Conservation (phyloP, 2,888 invertebrate genomes). For the Heliconius ethilla region DNA sequence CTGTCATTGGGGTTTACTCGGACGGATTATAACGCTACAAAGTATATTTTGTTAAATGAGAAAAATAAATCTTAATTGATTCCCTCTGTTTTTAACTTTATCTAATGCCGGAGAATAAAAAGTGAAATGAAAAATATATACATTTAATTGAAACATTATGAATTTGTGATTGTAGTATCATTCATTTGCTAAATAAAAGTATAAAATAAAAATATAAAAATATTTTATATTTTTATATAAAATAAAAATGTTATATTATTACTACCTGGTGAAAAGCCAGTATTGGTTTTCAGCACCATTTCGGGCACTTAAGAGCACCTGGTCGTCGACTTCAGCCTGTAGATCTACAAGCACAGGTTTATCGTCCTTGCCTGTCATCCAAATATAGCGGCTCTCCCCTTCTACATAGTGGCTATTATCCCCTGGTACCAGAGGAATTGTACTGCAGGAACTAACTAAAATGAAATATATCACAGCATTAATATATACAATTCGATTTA, state of each 20-base stretch:
- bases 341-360: constrained; percentile 65
- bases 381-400: not conserved
- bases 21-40: too few relatives aligned
- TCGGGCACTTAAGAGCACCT: constrained; percentile 46
- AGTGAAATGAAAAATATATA: not conserved
- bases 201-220: too few relatives aligned
- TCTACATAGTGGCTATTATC: not conserved
- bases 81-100: not conserved
- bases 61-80: not conserved
- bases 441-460: not conserved
- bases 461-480: not conserved
- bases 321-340: constrained; percentile 51
- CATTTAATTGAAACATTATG: too few relatives aligned
- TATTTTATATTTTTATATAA: too few relatives aligned
- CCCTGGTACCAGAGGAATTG: not conserved
- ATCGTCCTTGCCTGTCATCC: constrained; percentile 37
- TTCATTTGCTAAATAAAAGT: too few relatives aligned
- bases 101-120: not conserved
- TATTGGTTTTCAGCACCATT: constrained; percentile 67
- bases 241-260: too few relatives aligned
- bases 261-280: constrained; percentile 52
- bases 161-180: too few relatives aligned
- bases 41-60: too few relatives aligned
- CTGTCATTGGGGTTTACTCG: too few relatives aligned
- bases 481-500: not conserved